Conservation (phyloP, 2,113 vertebrate genomes). For the Manacus vitellinus region DNA sequence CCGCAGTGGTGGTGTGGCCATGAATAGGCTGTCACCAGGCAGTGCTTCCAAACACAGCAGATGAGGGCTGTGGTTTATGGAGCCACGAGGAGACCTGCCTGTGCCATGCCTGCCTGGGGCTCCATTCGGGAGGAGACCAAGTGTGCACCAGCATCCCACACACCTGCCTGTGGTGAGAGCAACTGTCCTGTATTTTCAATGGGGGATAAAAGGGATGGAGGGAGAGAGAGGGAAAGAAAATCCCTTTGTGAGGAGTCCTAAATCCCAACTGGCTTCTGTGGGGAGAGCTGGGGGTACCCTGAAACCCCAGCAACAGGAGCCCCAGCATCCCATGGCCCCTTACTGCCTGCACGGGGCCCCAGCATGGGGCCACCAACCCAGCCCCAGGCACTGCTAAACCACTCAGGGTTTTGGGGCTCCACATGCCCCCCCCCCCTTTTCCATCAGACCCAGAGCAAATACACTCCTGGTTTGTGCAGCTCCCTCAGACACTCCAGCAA, state of each 20-base stretch:
- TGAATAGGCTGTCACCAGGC: fast-evolving
- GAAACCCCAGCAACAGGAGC: neutral
- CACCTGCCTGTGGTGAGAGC: neutral
- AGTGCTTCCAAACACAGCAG: neutral
- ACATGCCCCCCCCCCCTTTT: neutral
- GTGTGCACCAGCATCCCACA: neutral
- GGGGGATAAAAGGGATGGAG: neutral
- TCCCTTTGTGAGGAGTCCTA: fast-evolving
- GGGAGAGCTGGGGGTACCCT: neutral
- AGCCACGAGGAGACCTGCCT: neutral
- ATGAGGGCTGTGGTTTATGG: fast-evolving
- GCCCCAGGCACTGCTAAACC: neutral
- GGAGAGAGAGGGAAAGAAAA: neutral
- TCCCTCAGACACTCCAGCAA: no score
- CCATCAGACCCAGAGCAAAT: neutral
- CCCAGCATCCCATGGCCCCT: neutral
- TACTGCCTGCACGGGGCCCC: neutral
- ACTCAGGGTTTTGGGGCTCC: fast-evolving
- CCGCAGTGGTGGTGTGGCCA: neutral
- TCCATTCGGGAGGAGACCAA: fast-evolving
- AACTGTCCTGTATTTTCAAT: neutral
- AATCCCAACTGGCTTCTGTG: neutral
- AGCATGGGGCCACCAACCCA: neutral
- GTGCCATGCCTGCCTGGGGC: neutral
- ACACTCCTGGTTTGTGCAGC: neutral